Base-by-base conservation (phyloP, 2,888 invertebrate species). In the Tenthredo mesomela region DNA sequence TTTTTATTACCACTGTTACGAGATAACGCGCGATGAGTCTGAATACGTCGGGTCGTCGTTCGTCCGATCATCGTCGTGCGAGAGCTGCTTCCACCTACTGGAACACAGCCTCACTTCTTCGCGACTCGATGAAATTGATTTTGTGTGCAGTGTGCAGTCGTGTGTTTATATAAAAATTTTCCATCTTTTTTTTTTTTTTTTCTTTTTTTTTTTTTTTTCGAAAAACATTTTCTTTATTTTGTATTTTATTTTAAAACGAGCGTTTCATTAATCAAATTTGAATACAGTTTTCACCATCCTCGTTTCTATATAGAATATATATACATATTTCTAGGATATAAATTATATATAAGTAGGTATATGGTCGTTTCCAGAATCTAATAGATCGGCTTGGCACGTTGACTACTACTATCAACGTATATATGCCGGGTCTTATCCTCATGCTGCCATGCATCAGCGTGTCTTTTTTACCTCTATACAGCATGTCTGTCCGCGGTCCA, bases 51-150 rank as follows among this genome's bases (percentile, higher is more conserved):
- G 18, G 5, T 54, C 54, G n/a, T n/a, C 73, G 25, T 70, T 18
- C 37, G 21, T 21, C 3, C 2, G 21, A 21, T 12, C 29, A 77
- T 77, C 18, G 9, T 33, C 75, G 75, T n/a, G n/a, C n/a, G 78
- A 61, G 54, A 78, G 78, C 58, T 78, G 78, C 58, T 50, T 78
- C 78, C 78, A 78, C 78, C 78, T 78, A 50, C 78, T 78, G 78
- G 78, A 54, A 12, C 10, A 40, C 18, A 54, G 37, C 61, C 40
- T 78, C 37, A 78, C 78, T 78, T 78, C 78, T 78, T 73, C 40
- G 43, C 40, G 43, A 40, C 71, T 9, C 9, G 15, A 54, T 7
- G n/a, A 54, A n/a, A 7, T 29, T 1, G 2, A 47, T 18, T 33
- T 33, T 15, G 15, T 47, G 15, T 15, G 15, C n/a, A n/a, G n/a